A percentile compares a stretch with the other conserved stretches of the same genome.
Evolutionary conservation across 2,113 vertebrate genomes (phyloP).

Genomic region (Fulica atra): DNA sequence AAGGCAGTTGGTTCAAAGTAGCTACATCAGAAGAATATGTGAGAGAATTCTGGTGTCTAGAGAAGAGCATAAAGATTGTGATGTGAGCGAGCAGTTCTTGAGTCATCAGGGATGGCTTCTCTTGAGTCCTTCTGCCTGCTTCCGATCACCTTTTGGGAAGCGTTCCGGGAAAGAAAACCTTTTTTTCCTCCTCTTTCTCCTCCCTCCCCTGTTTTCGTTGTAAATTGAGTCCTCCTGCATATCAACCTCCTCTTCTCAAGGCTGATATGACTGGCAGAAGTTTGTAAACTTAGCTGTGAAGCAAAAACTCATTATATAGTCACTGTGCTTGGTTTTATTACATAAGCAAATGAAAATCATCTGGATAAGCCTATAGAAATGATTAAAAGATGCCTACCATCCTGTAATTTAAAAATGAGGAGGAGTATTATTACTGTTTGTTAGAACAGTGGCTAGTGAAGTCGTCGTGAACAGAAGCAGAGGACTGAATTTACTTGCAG

Average conservation of each 20-base stretch:
- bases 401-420: background rate
- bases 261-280: background rate
- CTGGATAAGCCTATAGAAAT: background rate
- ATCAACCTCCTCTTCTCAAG: background rate
- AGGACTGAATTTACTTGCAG: background rate
- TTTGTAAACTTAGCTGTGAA: background rate
- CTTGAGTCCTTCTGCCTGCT: background rate
- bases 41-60: background rate
- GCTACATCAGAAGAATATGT: background rate
- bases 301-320: background rate
- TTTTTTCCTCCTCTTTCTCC: too few relatives aligned
- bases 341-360: background rate
- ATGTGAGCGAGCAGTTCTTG: background rate
- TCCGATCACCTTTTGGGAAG: background rate
- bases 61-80: background rate
- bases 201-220: background rate
- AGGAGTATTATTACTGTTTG: background rate
- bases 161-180: background rate
- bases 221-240: background rate
- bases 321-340: background rate
- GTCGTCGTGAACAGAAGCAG: background rate
- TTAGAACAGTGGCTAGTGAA: background rate
- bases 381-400: background rate
- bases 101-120: background rate
- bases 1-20: background rate